Base-by-base conservation (phyloP, 2,888 invertebrate species). In the Eristalinus sepulchralis region DNA sequence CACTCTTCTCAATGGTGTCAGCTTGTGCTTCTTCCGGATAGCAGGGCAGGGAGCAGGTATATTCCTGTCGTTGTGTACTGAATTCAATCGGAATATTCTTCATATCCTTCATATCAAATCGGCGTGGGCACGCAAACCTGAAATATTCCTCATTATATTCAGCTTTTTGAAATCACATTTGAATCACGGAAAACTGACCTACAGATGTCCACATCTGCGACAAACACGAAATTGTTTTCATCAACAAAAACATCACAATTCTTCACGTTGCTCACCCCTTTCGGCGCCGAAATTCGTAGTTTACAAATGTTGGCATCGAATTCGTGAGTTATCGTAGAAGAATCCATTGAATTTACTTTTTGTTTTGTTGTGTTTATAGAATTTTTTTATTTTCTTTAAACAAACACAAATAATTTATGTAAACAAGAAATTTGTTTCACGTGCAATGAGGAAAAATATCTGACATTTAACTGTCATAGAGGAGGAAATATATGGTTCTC, bases 161-260 rank as follows among this genome's bases (percentile, higher is more conserved):
- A 9, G 1, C 1, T 17, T 17, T 8, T 17, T 1, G 6, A 22
- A 67, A 47, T 36, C 8, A 11, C 17, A 5, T 33, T 66, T 33
- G 75, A 1, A 31, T 63, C 1, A 55, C 57, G n/a, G 11, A 31
- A 1, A 11, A 89, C 90, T 89, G 82, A 91, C 91, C 89, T 89
- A 75, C 88, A 89, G 17, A 89, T 82, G 34, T 90, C 89, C 47
- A 90, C 88, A 89, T 92, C 91, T 66, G 90, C 90, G 71, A 90
- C 90, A 36, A 92, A 90, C 33, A 91, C 82, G 13, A 92, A 90
- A 88, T 90, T 88, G 79, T 90, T 88, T 66, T 91, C 90, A 39
- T 91, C 91, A 70, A 92, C 90, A 77, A 89, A 92, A 82, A 92
- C 87, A 89, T 92, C 92, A 85, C 91, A 91, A 88, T 90, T 92